Evolutionary conservation across 1,140 invertebrate genomes (phyloP).

Genomic region (Caerostris darwini): DNA sequence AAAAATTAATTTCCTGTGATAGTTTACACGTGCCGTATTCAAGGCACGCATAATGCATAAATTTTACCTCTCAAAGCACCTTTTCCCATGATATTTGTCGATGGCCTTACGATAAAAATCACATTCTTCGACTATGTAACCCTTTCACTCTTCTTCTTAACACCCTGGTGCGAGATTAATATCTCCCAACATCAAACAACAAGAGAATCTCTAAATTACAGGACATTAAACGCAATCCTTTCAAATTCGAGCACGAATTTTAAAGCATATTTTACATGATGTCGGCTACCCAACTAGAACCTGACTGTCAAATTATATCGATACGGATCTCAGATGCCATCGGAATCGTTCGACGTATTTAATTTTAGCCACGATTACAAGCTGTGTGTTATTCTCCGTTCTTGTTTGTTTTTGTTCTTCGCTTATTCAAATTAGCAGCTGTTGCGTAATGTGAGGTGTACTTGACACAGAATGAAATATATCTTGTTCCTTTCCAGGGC

Average conservation of each 20-base stretch:
- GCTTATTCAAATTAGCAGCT: conserved; percentile 3
- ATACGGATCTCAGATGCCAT: background rate
- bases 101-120: background rate
- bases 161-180: background rate
- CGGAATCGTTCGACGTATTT: background rate
- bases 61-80: background rate
- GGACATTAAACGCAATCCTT: background rate
- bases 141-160: conserved; percentile 2
- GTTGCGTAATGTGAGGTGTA: background rate
- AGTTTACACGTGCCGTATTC: background rate
- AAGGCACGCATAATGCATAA: background rate
- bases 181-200: background rate
- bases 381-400: background rate
- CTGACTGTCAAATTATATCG: conserved; percentile 23
- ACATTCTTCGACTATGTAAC: background rate
- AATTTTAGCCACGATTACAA: conserved; percentile 16
- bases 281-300: background rate
- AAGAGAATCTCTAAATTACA: background rate
- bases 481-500: background rate
- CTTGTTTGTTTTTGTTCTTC: background rate
- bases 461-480: conserved; percentile 18
- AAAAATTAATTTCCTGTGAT: background rate
- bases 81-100: background rate
- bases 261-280: background rate
- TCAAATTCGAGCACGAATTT: background rate